Evolutionary conservation across 2,113 vertebrate species (phyloP).

Genomic region (Stegostoma tigrinum): DNA sequence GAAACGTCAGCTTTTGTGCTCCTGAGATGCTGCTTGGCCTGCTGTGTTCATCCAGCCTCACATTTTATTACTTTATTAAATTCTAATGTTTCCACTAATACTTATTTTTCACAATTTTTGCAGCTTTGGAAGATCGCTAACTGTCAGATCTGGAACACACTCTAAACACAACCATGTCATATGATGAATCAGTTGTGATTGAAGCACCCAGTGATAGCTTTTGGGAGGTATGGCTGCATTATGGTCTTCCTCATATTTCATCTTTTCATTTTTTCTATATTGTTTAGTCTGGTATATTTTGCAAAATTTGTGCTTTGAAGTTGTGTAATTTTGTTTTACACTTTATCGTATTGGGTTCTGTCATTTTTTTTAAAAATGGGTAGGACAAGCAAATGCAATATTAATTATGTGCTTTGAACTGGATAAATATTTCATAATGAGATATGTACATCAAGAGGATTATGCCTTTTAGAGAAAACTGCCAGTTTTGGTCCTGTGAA

Average conservation of each 20-base stretch:
- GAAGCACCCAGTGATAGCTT: constrained; percentile 97
- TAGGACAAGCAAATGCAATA: background rate
- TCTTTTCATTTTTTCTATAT: background rate
- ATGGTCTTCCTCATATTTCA: background rate
- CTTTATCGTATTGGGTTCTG: background rate
- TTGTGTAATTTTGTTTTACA: background rate
- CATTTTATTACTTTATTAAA: background rate
- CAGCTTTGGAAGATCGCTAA: constrained; percentile 45
- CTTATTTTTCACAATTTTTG: constrained; percentile 37
- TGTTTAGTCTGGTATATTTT: background rate
- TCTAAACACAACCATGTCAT: constrained; percentile 70
- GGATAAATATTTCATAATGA: background rate
- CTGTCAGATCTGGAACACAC: constrained; percentile 38
- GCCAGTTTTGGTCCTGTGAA: background rate
- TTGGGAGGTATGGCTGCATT: constrained; percentile 78
- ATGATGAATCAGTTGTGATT: constrained; percentile 74
- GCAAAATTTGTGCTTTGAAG: background rate
- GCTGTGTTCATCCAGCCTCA: no score
- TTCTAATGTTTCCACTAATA: background rate
- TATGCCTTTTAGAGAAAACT: background rate
- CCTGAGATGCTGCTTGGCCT: no score
- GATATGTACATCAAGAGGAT: background rate
- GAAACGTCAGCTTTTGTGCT: no score
- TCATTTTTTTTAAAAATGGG: background rate
- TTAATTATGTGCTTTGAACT: background rate